Evolutionary conservation across 2,888 invertebrate species (phyloP).

Genomic region (Thera britannica): DNA sequence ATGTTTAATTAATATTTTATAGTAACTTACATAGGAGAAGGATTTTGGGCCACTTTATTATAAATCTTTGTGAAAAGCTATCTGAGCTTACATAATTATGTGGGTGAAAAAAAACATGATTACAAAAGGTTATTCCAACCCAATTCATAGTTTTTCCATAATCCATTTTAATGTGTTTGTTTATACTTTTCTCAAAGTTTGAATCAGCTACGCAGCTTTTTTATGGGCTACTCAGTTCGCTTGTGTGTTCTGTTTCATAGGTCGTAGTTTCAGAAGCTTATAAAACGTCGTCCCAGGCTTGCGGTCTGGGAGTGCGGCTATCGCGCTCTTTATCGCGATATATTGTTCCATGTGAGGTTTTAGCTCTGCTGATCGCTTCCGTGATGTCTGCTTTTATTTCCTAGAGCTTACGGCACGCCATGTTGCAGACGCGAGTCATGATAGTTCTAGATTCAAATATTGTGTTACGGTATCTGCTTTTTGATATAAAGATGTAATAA

Average conservation of each 20-base stretch:
- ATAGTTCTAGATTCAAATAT: not conserved
- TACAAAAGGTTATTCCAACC: no score
- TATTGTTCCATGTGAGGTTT: constrained; percentile 49
- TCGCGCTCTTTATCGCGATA: constrained; percentile 54
- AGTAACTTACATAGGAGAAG: not conserved
- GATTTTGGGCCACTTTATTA: not conserved
- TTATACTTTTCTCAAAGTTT: no score
- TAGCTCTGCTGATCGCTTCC: constrained; percentile 36
- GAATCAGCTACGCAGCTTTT: no score
- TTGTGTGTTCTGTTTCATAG: no score
- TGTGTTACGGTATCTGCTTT: no score
- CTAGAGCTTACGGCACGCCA: constrained; percentile 20
- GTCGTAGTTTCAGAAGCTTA: constrained; percentile 9
- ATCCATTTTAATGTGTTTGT: no score
- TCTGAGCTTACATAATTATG: no score
- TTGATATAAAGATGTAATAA: no score
- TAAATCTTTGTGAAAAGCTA: no score
- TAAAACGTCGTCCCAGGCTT: constrained; percentile 30
- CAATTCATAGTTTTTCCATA: not conserved
- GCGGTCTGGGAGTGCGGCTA: constrained; percentile 51
- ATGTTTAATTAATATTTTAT: constrained; percentile 3
- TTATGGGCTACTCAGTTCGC: no score
- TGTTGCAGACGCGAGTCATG: not conserved
- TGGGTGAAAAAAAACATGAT: no score
- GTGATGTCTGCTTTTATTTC: constrained; percentile 29